Conservation (phyloP, 2,113 vertebrate species). For the Cyanocitta stelleri region DNA sequence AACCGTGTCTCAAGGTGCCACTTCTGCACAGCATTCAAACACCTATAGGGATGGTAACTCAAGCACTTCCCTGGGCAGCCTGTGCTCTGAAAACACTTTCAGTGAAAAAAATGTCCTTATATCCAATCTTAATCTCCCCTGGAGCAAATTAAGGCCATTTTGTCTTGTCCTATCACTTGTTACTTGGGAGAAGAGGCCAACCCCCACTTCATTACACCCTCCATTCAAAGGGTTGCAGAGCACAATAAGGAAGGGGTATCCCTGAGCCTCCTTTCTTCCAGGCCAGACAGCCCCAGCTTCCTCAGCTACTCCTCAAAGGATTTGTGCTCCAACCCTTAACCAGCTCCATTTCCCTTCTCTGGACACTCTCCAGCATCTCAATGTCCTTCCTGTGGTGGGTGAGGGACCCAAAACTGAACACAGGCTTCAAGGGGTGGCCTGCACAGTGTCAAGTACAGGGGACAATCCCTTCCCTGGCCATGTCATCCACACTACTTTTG, state of each 20-base stretch:
- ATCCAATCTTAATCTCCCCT: not conserved
- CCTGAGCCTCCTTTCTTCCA: not conserved
- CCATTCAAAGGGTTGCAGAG: not conserved
- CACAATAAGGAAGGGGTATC: not conserved
- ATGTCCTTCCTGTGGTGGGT: not conserved
- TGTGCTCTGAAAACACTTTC: not conserved
- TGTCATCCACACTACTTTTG: not conserved
- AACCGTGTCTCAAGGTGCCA: not conserved
- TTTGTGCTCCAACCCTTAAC: not conserved
- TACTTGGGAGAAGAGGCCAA: accelerated
- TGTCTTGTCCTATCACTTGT: accelerated
- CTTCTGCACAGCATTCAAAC: not conserved
- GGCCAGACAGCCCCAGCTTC: not conserved
- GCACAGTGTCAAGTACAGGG: accelerated
- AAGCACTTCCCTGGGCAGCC: not conserved
- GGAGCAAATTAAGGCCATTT: not conserved
- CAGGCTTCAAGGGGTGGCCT: accelerated
- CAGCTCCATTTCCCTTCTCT: not conserved
- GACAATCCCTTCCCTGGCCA: accelerated
- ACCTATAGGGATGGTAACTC: not conserved
- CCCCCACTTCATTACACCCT: accelerated
- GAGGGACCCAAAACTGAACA: not conserved
- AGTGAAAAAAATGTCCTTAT: not conserved
- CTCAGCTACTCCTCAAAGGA: accelerated
- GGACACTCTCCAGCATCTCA: accelerated